A percentile compares a stretch with the other conserved stretches of the same genome.
Conservation (phyloP, 1,140 invertebrate species). For the Ceratoteleas bidentatus region DNA sequence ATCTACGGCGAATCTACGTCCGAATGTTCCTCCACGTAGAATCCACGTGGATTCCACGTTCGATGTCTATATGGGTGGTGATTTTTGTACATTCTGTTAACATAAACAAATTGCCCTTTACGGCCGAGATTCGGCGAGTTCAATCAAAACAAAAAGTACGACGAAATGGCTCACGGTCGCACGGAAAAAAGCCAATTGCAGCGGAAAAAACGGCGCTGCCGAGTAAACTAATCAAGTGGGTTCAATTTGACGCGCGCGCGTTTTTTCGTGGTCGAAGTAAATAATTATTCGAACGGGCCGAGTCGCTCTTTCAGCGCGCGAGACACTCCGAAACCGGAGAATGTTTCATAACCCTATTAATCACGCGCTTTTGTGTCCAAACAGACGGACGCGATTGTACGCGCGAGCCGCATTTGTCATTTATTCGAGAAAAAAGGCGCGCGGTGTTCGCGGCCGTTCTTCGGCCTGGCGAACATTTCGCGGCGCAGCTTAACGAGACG, state of each 20-base stretch:
- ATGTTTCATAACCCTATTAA: slow-evolving; percentile 50
- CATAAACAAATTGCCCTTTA: background rate
- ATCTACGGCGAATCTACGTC: too few relatives aligned
- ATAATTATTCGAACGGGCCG: slow-evolving; percentile 22
- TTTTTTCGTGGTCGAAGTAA: slow-evolving; percentile 26
- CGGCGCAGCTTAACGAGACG: slow-evolving; percentile 55
- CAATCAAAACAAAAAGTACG: background rate
- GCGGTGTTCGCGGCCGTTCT: background rate
- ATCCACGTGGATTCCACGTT: too few relatives aligned
- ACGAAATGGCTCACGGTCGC: background rate
- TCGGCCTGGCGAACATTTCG: slow-evolving; percentile 31
- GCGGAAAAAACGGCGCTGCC: background rate
- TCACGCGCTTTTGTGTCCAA: slow-evolving; percentile 37
- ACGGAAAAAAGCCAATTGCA: background rate
- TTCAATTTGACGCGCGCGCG: slow-evolving; percentile 10
- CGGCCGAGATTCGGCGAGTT: background rate
- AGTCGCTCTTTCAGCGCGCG: slow-evolving; percentile 6
- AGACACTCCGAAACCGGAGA: slow-evolving; percentile 18
- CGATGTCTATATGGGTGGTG: too few relatives aligned
- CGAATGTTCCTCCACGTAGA: too few relatives aligned
- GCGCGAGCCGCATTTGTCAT: slow-evolving; percentile 37
- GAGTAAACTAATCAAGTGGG: slow-evolving; percentile 24
- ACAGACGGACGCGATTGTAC: slow-evolving; percentile 38
- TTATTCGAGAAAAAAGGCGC: slow-evolving; percentile 18
- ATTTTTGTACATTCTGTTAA: background rate